phyloP scores from a whole-genome alignment of 2,113 vertebrate species.

The Pseudonaja textilis region DNA sequence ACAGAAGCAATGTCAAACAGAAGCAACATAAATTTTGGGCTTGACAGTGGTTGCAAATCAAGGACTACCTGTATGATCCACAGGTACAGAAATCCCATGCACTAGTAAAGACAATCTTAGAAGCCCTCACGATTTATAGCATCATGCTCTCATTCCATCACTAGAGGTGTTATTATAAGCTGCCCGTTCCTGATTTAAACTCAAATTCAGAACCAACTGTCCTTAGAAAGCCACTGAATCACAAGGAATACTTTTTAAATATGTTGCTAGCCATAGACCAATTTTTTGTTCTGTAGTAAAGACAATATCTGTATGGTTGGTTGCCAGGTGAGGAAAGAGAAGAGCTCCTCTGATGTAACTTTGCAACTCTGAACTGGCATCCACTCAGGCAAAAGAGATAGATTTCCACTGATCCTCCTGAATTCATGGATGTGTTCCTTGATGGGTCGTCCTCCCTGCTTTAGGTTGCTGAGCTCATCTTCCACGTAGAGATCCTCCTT shows the following conservation, averaged over 20 bases:
- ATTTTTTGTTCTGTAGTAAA: neutral
- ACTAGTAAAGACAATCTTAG: neutral
- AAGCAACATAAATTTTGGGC: too few species aligned
- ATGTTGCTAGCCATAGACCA: neutral
- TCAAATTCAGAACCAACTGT: neutral
- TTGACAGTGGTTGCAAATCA: too few species aligned
- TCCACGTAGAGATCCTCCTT: too few species aligned
- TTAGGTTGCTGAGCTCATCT: too few species aligned
- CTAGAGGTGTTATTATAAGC: neutral
- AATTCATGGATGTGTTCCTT: too few species aligned
- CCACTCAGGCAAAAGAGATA: too few species aligned
- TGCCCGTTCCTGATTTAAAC: neutral
- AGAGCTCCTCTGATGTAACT: neutral
- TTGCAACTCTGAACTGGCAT: neutral
- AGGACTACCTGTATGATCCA: neutral
- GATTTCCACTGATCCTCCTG: too few species aligned
- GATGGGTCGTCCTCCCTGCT: too few species aligned
- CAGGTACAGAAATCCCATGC: neutral
- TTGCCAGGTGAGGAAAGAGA: neutral
- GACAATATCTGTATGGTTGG: neutral
- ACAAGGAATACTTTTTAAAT: neutral
- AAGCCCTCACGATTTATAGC: neutral
- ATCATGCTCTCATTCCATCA: neutral
- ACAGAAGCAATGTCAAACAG: too few species aligned
- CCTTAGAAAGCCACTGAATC: neutral